Evolutionary conservation across 2,113 vertebrate genomes (phyloP).

Genomic region (Morone saxatilis): DNA sequence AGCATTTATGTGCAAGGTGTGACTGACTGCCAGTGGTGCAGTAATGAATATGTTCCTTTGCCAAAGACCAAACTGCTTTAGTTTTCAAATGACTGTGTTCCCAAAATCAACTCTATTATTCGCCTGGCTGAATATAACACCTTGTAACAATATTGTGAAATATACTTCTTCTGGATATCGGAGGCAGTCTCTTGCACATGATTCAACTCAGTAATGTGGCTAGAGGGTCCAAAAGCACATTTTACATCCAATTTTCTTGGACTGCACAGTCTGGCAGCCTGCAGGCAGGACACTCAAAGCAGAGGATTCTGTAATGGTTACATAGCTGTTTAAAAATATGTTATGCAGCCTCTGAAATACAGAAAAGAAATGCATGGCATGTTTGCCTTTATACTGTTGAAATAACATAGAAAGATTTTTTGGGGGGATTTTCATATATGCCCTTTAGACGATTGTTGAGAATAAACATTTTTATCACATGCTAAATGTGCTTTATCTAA

Average conservation of each 20-base stretch:
- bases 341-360: conserved; percentile 53
- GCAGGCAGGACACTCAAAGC: conserved; percentile 48
- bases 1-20: conserved; percentile 34
- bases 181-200: conserved; percentile 36
- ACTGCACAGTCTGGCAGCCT: conserved; percentile 35
- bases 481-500: neutral
- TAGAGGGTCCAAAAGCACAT: conserved; percentile 60
- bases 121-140: conserved; percentile 53
- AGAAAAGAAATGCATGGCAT: conserved; percentile 38
- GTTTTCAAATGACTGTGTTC: conserved; percentile 38
- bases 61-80: conserved; percentile 47
- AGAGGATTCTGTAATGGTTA: conserved; percentile 61
- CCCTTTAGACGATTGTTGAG: neutral
- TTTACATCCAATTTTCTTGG: conserved; percentile 66
- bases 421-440: no score
- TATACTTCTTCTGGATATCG: conserved; percentile 49
- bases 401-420: conserved; percentile 5
- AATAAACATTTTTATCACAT: neutral
- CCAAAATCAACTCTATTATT: conserved; percentile 57
- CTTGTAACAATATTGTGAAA: conserved; percentile 60
- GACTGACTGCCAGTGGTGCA: conserved; percentile 40
- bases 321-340: conserved; percentile 55
- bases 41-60: conserved; percentile 40
- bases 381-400: neutral
- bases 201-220: conserved; percentile 55